Percentiles rank a stretch among this genome's conserved stretches.
These are phyloP conservation scores for Agrotis clavis DNA, from an alignment of 2,888 invertebrate species.

Conservation along the genomic window DNA sequence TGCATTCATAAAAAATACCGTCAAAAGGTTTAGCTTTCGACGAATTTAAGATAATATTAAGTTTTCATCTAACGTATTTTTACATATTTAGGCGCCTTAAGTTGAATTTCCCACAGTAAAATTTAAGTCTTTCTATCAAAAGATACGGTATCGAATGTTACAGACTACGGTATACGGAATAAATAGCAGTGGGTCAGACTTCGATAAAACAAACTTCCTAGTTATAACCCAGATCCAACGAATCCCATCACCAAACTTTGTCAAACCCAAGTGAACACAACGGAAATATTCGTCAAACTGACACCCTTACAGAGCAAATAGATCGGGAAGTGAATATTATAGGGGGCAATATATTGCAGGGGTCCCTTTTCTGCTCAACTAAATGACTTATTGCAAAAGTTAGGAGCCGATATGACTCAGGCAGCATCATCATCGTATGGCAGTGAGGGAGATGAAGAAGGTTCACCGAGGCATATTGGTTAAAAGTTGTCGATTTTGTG, in stretches of 20 bases:
- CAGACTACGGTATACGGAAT: too few relatives aligned
- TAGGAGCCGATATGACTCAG: slow-evolving; percentile 59
- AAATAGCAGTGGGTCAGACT: too few relatives aligned
- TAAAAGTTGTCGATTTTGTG: neutral
- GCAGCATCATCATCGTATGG: slow-evolving; percentile 36
- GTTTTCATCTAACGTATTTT: too few relatives aligned
- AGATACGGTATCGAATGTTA: too few relatives aligned
- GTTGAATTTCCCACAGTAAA: too few relatives aligned
- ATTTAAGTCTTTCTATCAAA: too few relatives aligned
- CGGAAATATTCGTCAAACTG: slow-evolving; percentile 47
- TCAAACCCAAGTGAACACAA: slow-evolving; percentile 18
- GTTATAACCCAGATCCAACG: slow-evolving; percentile 8
- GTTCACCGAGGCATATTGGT: neutral
- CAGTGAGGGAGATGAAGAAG: slow-evolving; percentile 22
- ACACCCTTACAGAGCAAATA: slow-evolving; percentile 46
- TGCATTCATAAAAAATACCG: too few relatives aligned
- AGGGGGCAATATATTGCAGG: slow-evolving; percentile 56
- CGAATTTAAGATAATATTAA: too few relatives aligned
- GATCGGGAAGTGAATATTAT: slow-evolving; percentile 58
- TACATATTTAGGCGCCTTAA: too few relatives aligned
- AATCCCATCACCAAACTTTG: slow-evolving; percentile 20
- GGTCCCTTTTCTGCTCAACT: slow-evolving; percentile 53
- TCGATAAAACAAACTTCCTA: neutral
- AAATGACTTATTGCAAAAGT: slow-evolving; percentile 67
- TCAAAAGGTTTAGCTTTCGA: too few relatives aligned